Evolutionary conservation across 1,140 invertebrate genomes (phyloP).

Genomic region (Pseudomyrmex concolor): DNA sequence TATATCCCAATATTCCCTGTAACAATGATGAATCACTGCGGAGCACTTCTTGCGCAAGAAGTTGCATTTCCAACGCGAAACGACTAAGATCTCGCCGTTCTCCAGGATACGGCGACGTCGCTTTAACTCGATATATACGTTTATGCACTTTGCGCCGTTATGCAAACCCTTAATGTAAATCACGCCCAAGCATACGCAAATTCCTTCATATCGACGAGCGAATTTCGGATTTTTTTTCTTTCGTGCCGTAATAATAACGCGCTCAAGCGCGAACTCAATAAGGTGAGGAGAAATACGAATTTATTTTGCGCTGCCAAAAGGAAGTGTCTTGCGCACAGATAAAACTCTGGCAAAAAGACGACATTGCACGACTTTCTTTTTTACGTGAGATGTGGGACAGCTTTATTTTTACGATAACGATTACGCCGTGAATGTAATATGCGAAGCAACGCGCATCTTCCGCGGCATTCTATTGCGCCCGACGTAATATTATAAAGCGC

Average conservation of each 20-base stretch:
- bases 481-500: constrained; percentile 31
- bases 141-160: constrained; percentile 56
- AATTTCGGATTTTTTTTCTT: constrained; percentile 12
- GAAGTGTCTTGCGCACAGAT: not conserved
- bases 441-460: constrained; percentile 16
- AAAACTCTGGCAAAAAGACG: constrained; percentile 7
- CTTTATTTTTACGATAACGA: constrained; percentile 41
- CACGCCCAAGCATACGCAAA: constrained; percentile 44
- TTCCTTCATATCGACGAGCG: constrained; percentile 10
- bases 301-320: not conserved
- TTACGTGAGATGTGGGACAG: constrained; percentile 21
- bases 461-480: constrained; percentile 29
- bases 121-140: constrained; percentile 62
- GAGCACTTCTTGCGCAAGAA: constrained; percentile 74
- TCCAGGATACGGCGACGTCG: constrained; percentile 16
- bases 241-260: constrained; percentile 33
- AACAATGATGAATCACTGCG: constrained; percentile 77
- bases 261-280: not conserved
- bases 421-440: constrained; percentile 36
- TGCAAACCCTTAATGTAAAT: constrained; percentile 66
- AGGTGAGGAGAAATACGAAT: not conserved
- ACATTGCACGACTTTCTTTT: not conserved
- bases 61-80: constrained; percentile 69
- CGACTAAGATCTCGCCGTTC: constrained; percentile 62
- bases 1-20: constrained; percentile 76